Evolutionary conservation across 2,113 vertebrate genomes (phyloP).

Genomic region (Larimichthys crocea): DNA sequence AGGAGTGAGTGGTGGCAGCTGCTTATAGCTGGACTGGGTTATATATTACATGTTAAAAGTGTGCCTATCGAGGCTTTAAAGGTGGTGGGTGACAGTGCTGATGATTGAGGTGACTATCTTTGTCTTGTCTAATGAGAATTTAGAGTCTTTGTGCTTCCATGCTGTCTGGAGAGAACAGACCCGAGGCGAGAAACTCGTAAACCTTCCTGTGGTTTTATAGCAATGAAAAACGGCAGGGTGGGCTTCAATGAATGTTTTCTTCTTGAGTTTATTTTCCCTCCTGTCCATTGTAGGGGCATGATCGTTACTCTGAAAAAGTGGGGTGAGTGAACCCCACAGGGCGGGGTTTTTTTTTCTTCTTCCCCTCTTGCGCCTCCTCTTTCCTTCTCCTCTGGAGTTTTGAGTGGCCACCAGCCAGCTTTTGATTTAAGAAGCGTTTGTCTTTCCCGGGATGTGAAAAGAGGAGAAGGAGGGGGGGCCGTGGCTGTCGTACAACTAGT

Average conservation of each 20-base stretch:
- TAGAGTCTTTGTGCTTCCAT: conserved; percentile 37
- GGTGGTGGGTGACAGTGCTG: not conserved
- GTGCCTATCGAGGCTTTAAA: conserved; percentile 3
- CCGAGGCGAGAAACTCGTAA: conserved; percentile 64
- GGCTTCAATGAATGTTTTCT: conserved; percentile 56
- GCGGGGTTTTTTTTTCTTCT: conserved; percentile 53
- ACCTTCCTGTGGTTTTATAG: conserved; percentile 49
- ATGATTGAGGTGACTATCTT: conserved; percentile 13
- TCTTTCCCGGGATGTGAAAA: conserved; percentile 85
- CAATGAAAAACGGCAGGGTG: conserved; percentile 28
- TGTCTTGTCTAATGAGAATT: conserved; percentile 39
- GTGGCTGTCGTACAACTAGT: conserved; percentile 79
- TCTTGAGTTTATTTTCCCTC: conserved; percentile 69
- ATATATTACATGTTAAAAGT: conserved; percentile 17
- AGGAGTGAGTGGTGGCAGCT: conserved; percentile 46
- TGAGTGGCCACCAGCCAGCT: conserved; percentile 83
- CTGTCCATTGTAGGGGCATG: conserved; percentile 77
- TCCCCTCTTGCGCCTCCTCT: conserved; percentile 47
- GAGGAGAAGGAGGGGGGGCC: conserved; percentile 16
- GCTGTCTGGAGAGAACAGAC: conserved; percentile 76
- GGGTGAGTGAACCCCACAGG: conserved; percentile 74
- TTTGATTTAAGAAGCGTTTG: conserved; percentile 87
- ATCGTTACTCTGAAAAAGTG: conserved; percentile 60
- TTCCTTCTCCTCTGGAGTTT: conserved; percentile 57
- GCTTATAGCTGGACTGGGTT: conserved; percentile 15